A percentile compares a stretch with the other conserved stretches of the same genome.
These are phyloP conservation scores for Phalloptychus januarius DNA, from an alignment of 2,797 vertebrate species.

Conservation along the genomic window DNA sequence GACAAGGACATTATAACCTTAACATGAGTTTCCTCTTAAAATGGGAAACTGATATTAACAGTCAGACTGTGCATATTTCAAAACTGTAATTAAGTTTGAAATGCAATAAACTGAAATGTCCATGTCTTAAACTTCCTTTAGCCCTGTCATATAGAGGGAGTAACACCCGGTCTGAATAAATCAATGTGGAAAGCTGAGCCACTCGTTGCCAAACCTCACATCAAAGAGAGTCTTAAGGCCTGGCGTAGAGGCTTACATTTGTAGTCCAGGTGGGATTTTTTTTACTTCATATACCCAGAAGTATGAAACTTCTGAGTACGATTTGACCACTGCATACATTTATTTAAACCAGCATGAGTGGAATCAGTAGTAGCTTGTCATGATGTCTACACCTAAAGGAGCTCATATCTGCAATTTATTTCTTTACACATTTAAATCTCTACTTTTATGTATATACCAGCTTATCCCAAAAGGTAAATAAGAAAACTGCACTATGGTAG, in stretches of 20 bases:
- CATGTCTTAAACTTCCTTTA: background rate
- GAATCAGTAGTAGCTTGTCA: background rate
- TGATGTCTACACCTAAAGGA: background rate
- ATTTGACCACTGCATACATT: background rate
- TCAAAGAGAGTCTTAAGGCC: background rate
- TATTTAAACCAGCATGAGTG: background rate
- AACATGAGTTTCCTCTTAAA: background rate
- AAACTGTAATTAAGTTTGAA: background rate
- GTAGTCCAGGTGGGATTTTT: background rate
- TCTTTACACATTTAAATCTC: background rate
- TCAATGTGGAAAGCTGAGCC: background rate
- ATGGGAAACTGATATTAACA: background rate
- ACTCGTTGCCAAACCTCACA: background rate
- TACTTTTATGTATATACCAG: background rate
- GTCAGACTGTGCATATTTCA: background rate
- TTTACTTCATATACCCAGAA: background rate
- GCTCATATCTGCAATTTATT: background rate
- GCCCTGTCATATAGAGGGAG: background rate
- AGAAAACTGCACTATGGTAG: background rate
- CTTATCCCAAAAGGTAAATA: background rate
- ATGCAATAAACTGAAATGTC: background rate
- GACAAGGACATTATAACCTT: background rate
- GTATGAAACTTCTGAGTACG: background rate
- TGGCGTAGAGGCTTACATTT: background rate
- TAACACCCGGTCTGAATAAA: background rate